Conservation (phyloP, 2,888 invertebrate species). For the Elaeidobius kamerunicus region DNA sequence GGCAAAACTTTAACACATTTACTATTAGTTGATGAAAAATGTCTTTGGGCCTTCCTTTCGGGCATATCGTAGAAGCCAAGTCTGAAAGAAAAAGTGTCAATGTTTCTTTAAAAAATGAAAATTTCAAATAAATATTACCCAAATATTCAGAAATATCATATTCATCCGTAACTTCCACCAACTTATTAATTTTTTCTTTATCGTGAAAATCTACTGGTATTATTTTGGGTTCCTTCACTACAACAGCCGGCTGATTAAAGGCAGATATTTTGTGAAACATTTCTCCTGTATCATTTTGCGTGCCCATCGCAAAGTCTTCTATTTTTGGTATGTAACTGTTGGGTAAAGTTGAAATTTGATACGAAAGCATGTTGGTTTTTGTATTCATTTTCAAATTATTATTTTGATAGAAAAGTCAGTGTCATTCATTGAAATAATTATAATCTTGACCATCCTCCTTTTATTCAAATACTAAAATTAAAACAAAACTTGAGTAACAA, state of each 20-base stretch:
- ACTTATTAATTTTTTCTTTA: constrained; percentile 38
- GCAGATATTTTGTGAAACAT: constrained; percentile 30
- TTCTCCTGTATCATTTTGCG: constrained; percentile 1
- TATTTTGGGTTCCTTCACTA: constrained; percentile 37
- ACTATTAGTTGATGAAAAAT: constrained; percentile 44
- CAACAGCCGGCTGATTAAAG: constrained; percentile 32
- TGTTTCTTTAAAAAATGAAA: neutral
- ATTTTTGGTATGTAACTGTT: constrained; percentile 17
- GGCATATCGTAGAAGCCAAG: constrained; percentile 36
- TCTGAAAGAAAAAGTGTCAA: neutral
- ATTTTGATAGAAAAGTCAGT: too few relatives aligned
- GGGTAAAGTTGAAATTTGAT: constrained; percentile 20
- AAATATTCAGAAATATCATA: constrained; percentile 38
- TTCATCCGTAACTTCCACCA: constrained; percentile 35
- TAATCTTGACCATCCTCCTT: too few relatives aligned
- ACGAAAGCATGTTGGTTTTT: constrained; percentile 9
- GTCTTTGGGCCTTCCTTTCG: constrained; percentile 40
- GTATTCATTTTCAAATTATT: constrained; percentile 11
- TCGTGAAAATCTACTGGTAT: constrained; percentile 42
- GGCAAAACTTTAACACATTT: constrained; percentile 43
- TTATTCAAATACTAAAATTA: too few relatives aligned
- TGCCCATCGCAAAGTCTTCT: constrained; percentile 16
- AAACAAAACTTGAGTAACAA: too few relatives aligned
- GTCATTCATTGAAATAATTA: neutral
- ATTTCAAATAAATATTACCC: too few relatives aligned